phyloP scores from a whole-genome alignment of 2,888 invertebrate species.

The Drosophila gaucha region DNA sequence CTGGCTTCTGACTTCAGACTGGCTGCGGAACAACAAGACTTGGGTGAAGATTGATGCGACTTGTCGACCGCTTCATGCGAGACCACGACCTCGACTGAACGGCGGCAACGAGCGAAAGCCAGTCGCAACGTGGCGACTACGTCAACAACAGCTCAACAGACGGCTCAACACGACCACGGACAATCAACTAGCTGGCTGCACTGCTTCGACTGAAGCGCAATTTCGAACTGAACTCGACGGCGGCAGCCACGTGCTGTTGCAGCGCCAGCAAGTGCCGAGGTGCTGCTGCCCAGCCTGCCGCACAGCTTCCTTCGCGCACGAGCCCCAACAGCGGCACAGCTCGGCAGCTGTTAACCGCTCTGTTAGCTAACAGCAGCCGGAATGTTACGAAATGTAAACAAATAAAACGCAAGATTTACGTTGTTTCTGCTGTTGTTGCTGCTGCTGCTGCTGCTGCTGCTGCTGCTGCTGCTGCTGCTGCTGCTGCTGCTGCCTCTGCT shows the following conservation, averaged over 20 bases:
- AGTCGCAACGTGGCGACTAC: slow-evolving; percentile 22
- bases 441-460: background rate
- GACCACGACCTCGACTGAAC: slow-evolving; percentile 68
- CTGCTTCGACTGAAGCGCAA: slow-evolving; percentile 50
- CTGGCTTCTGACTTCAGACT: slow-evolving; percentile 11
- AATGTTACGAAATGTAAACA: slow-evolving; percentile 54
- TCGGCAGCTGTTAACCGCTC: slow-evolving; percentile 32
- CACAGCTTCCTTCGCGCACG: slow-evolving; percentile 6
- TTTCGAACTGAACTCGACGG: slow-evolving; percentile 26
- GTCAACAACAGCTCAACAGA: slow-evolving; percentile 23
- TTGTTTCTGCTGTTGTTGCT: background rate
- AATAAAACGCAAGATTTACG: slow-evolving; percentile 41
- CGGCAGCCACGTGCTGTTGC: slow-evolving; percentile 45
- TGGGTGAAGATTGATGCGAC: slow-evolving; percentile 20
- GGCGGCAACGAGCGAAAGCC: slow-evolving; percentile 38
- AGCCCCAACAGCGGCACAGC: slow-evolving; percentile 11
- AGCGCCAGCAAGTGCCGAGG: slow-evolving; percentile 6
- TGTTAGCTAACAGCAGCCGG: slow-evolving; percentile 44
- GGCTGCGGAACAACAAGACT: slow-evolving; percentile 3
- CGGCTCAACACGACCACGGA: slow-evolving; percentile 55
- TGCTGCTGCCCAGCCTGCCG: background rate
- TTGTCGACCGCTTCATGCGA: slow-evolving; percentile 65
- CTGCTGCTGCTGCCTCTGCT: background rate
- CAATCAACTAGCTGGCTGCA: slow-evolving; percentile 49
- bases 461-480: background rate